Conservation (phyloP, 2,888 invertebrate species). For the Drosophila percnosoma region DNA sequence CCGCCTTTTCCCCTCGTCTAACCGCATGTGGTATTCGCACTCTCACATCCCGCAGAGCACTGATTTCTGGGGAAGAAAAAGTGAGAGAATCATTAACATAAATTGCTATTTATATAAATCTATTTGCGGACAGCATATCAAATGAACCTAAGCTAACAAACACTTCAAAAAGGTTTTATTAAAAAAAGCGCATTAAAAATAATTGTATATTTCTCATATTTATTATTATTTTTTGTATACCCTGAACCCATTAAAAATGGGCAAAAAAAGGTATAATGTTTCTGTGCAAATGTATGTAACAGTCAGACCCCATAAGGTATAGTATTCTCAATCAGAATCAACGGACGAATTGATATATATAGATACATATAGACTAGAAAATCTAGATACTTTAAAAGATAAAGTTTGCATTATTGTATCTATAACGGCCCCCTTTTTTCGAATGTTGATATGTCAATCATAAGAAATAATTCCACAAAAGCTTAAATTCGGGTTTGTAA, state of each 20-base stretch:
- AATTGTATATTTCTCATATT: slow-evolving; percentile 32
- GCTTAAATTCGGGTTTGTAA: not conserved
- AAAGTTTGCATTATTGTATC: not conserved
- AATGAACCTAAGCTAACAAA: slow-evolving; percentile 54
- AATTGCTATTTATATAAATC: slow-evolving; percentile 53
- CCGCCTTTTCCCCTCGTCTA: slow-evolving; percentile 87
- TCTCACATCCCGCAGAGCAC: slow-evolving; percentile 87
- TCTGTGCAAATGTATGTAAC: not conserved
- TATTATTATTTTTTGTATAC: not conserved
- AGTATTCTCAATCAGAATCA: not conserved
- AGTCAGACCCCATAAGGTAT: not conserved
- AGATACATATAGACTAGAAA: not conserved
- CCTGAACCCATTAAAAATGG: not conserved
- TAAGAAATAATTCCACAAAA: not conserved
- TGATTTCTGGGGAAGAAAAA: slow-evolving; percentile 58
- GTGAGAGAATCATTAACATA: slow-evolving; percentile 25
- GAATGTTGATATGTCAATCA: not conserved
- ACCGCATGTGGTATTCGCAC: slow-evolving; percentile 89
- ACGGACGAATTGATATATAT: not conserved
- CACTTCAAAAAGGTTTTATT: slow-evolving; percentile 6
- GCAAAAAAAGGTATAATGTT: not conserved
- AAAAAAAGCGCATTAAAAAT: slow-evolving; percentile 11
- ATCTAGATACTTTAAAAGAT: not conserved
- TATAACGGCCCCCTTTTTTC: not conserved
- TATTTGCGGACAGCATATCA: slow-evolving; percentile 41